Conservation (phyloP, 2,797 vertebrate genomes). For the Darevskia nairensis region DNA sequence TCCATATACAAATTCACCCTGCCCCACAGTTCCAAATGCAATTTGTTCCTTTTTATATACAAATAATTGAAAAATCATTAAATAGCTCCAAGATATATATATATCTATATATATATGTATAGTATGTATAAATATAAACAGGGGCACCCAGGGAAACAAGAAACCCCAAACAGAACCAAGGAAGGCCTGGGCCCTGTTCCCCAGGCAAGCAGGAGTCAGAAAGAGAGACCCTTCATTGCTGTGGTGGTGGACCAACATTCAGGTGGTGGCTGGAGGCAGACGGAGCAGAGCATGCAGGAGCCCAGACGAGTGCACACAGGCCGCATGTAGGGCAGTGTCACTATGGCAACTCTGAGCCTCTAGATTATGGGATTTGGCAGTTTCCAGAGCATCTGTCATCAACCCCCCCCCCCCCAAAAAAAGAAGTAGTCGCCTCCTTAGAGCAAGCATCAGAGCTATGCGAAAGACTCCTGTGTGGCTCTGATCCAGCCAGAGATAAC, state of each 20-base stretch:
- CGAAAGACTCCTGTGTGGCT: not conserved
- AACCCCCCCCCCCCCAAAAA: not conserved
- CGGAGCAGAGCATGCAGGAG: not conserved
- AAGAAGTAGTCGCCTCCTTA: not conserved
- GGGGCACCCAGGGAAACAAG: slow-evolving; percentile 15
- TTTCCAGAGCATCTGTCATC: not conserved
- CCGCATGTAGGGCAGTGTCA: slow-evolving; percentile 18
- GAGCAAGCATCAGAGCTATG: not conserved
- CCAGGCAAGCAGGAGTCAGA: slow-evolving; percentile 7
- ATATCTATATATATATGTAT: slow-evolving; percentile 59
- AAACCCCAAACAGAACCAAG: not conserved
- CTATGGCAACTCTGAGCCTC: slow-evolving; percentile 18
- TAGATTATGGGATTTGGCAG: slow-evolving; percentile 25
- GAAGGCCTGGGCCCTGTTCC: not conserved
- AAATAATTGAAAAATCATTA: slow-evolving; percentile 72
- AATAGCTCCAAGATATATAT: slow-evolving; percentile 50
- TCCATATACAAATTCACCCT: slow-evolving; percentile 36
- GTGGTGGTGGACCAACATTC: slow-evolving; percentile 31
- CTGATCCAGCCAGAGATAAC: slow-evolving; percentile 14
- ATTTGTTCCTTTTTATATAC: slow-evolving; percentile 68
- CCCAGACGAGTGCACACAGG: too few species aligned
- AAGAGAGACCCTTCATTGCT: not conserved
- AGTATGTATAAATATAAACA: slow-evolving; percentile 61
- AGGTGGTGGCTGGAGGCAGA: slow-evolving; percentile 19
- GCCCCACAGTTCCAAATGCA: slow-evolving; percentile 48